Evolutionary conservation across 2,113 vertebrate genomes (phyloP), one percentile per base, ranked within the genome.

Genomic region (Octodon degus): DNA sequence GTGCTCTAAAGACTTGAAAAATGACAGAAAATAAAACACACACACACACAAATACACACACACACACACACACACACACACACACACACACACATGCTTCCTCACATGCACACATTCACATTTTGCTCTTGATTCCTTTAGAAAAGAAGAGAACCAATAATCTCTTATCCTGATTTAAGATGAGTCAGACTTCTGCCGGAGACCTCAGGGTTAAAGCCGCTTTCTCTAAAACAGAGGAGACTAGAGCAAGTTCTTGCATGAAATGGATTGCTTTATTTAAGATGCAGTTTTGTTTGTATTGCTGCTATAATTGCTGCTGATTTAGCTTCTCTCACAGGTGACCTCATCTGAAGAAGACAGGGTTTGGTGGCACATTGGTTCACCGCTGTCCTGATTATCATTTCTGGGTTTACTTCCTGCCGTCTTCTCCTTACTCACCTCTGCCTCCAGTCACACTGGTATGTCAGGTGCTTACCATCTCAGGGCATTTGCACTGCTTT

Each of bases 201-300:
- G 14, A 68, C 3, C 25, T 89, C 19, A 34, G 24, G 0, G 55
- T 77, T 85, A 77, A 80, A 32, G 62, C 47, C 5, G 2, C 86
- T 93, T 96, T 32, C 74, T 58, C 10, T 25, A 86, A 7, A 1
- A 58, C 1, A 37, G 10, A 70, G 17, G 16, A 74, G 47, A 20
- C 0, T 24, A 77, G 43, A 81, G 9, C 50, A 86, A 34, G 0
- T 70, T 87, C 95, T 47, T 5, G 7, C 2, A 20, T 63, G 25
- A 37, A 70, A 72, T 34, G 25, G 40, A 67, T 34, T 13, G 14
- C 17, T 34, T 60, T 72, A 83, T 65, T 40, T 65, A 11, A 27
- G 81, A 47, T 68, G 16, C 34, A 58, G 30, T 93, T 89, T 74
- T 74, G 3, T 83, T 92, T 96, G 53, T 13, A 76, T 81, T 40